phyloP scores from a whole-genome alignment of 2,797 vertebrate species.

The Cirrhinus molitorella region DNA sequence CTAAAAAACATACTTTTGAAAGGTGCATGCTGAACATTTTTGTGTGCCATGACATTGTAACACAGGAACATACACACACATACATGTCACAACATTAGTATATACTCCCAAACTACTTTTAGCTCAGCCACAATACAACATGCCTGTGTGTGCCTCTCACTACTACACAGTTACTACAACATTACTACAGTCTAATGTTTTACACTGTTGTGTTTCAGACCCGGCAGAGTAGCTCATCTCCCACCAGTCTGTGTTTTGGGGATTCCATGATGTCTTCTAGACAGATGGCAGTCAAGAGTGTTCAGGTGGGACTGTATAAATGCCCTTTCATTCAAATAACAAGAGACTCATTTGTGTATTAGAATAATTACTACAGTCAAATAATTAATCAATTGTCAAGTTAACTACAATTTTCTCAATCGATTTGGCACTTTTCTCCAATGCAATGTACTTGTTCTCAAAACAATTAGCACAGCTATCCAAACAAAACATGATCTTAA shows the following conservation, averaged over 20 bases:
- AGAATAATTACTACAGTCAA: too few species aligned
- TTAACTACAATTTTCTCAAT: too few species aligned
- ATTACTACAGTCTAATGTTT: slow-evolving; percentile 22
- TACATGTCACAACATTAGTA: background rate
- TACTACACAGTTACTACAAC: background rate
- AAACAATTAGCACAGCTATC: too few species aligned
- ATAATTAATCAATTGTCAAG: too few species aligned
- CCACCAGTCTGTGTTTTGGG: slow-evolving; percentile 94
- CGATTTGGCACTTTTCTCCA: too few species aligned
- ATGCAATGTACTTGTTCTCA: too few species aligned
- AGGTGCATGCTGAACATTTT: background rate
- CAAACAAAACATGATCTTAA: too few species aligned
- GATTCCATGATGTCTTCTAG: slow-evolving; percentile 95
- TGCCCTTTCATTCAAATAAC: too few species aligned
- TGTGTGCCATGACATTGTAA: background rate
- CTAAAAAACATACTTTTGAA: background rate
- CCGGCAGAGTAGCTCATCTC: slow-evolving; percentile 97
- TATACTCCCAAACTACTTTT: background rate
- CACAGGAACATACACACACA: background rate
- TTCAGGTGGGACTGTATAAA: slow-evolving; percentile 83
- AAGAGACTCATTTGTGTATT: background rate
- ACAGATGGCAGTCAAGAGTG: slow-evolving; percentile 92
- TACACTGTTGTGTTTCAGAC: slow-evolving; percentile 79
- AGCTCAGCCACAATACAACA: background rate
- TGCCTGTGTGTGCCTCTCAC: background rate